These are phyloP conservation scores for Aphis gossypii DNA, from an alignment of 1,140 invertebrate species.

Conservation along the genomic window DNA sequence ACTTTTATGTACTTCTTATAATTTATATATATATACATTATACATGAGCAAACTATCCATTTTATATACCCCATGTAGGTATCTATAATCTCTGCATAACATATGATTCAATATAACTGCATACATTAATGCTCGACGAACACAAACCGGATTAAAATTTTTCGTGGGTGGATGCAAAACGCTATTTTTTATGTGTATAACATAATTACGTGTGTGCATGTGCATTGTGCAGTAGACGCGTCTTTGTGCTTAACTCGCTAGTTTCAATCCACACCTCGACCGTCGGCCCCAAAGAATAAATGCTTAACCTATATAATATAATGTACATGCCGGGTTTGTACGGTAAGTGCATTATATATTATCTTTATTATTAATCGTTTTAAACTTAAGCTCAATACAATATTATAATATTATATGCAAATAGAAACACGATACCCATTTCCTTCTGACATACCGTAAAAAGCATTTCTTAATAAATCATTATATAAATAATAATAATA, in stretches of 20 bases:
- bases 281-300: background rate
- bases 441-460: background rate
- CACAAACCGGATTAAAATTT: background rate
- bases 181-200: background rate
- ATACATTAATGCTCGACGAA: background rate
- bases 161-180: background rate
- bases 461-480: background rate
- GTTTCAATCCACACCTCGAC: background rate
- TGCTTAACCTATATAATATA: background rate
- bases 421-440: conserved; percentile 1
- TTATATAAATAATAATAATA: background rate
- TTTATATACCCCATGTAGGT: background rate
- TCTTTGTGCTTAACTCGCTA: background rate
- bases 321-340: background rate
- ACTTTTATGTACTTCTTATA: background rate
- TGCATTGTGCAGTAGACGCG: background rate
- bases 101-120: background rate
- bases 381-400: background rate
- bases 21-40: background rate
- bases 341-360: background rate
- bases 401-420: background rate
- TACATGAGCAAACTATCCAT: background rate
- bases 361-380: background rate
- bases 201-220: background rate
- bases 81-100: background rate